Base-by-base conservation (phyloP, 2,113 vertebrate species). In the Hyaena hyaena region DNA sequence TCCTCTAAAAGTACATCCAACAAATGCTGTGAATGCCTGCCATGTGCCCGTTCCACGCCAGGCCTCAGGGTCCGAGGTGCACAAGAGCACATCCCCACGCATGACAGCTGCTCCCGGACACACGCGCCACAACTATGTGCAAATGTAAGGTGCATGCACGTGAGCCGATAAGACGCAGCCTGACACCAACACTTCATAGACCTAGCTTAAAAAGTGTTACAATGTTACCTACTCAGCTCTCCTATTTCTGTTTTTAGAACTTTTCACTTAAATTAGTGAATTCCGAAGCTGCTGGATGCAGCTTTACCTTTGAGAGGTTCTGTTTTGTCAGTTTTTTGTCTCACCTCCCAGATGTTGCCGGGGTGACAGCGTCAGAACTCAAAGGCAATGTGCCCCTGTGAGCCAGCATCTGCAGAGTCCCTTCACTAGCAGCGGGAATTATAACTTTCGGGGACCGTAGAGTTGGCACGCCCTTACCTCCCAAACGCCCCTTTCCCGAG, bases 21-120 rank as follows among this genome's bases (percentile, higher is more conserved):
- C n/a, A 55, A 86, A n/a, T 39, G 89, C 5, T 61, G 0, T 4
- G n/a, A 91, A 16, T 21, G 93, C 39, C 88, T 76, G 3, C 31
- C 31, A 5, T 5, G 24, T 28, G 43, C 35, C 1, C 0, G 31
- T 5, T 24, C 61, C 15, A 0, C 0, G 10, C 35, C 26, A 55
- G 76, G 65, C 88, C 79, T 45, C 0, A 17, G 45, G 66, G 89
- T 4, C 8, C 1, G 14, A 4, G 14, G 63, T 21, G n/a, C 26
- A 1, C 1, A 7, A 2, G 65, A 4, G 19, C 15, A 50, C 31
- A 74, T 6, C 16, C 50, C 31, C 5, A 26, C 10, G 24, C 0
- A 5, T 39, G 68, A n/a, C 74, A 17, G 55, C 63, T 33, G 21
- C 17, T 26, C 43, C 80, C 17, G 76, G 61, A 35, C 1, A 4